Percentiles rank a stretch among this genome's conserved stretches.
Evolutionary conservation across 2,113 vertebrate species (phyloP).

Genomic region (Coptodon bakossiorum): DNA sequence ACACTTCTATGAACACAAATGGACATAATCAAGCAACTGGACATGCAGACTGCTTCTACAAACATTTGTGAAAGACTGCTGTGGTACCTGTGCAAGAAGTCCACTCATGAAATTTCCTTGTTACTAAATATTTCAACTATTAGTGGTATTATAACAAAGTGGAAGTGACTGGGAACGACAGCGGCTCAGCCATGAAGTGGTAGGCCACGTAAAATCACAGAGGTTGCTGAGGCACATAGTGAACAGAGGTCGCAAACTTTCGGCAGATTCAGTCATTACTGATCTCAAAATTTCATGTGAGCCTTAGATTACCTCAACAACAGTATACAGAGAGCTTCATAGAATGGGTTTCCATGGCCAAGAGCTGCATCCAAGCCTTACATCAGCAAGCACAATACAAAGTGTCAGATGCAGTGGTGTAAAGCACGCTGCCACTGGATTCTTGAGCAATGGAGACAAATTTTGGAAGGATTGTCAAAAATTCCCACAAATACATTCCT

Average conservation of each 20-base stretch:
- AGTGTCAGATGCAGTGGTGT: neutral
- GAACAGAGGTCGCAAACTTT: neutral
- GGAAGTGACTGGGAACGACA: neutral
- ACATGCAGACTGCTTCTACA: neutral
- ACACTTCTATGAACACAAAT: neutral
- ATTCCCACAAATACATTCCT: neutral
- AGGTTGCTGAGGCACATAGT: neutral
- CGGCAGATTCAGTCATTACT: neutral
- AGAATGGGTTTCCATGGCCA: neutral
- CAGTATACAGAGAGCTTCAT: neutral
- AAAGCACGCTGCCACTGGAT: neutral
- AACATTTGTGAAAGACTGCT: neutral
- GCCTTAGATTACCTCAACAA: neutral
- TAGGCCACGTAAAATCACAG: neutral
- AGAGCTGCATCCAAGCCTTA: neutral
- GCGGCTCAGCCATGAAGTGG: neutral
- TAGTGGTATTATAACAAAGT: neutral
- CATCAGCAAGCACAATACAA: neutral
- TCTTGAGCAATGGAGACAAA: neutral
- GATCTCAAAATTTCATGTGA: neutral
- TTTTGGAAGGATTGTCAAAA: neutral
- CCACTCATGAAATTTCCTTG: neutral
- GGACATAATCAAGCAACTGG: neutral
- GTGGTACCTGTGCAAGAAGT: neutral
- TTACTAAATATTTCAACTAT: neutral